A percentile compares a stretch with the other conserved stretches of the same genome.
phyloP scores from a whole-genome alignment of 92 coral and sea anemone genomes.

The Paragorgia papillata region DNA sequence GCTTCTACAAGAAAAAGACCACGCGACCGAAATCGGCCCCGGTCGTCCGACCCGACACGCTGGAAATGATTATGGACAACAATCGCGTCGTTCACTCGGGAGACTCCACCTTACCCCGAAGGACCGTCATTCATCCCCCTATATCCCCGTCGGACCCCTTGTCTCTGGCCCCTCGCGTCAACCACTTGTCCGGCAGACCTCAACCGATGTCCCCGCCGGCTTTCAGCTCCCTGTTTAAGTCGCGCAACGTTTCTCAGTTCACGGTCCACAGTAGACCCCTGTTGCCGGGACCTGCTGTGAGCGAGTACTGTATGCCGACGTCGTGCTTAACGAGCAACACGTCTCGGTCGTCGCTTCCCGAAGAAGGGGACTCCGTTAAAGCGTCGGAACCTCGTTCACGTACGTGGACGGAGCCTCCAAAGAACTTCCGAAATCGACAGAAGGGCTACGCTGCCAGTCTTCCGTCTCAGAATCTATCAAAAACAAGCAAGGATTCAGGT shows the following conservation, averaged over 20 bases:
- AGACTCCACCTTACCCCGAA: slow-evolving; percentile 40
- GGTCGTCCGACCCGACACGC: slow-evolving; percentile 23
- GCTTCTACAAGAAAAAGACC: slow-evolving; percentile 17
- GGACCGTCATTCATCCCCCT: slow-evolving; percentile 33
- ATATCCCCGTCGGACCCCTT: slow-evolving; percentile 51
- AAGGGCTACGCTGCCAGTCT: slow-evolving; percentile 21
- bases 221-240: slow-evolving; percentile 70
- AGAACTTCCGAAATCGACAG: slow-evolving; percentile 28
- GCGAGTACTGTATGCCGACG: slow-evolving; percentile 76
- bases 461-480: slow-evolving; percentile 22
- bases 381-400: neutral
- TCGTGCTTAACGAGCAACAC: slow-evolving; percentile 47
- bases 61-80: slow-evolving; percentile 39
- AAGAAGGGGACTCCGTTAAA: slow-evolving; percentile 6
- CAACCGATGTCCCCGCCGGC: slow-evolving; percentile 75
- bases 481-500: slow-evolving; percentile 34
- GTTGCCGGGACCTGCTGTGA: slow-evolving; percentile 65
- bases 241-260: slow-evolving; percentile 77
- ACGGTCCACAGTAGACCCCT: slow-evolving; percentile 80
- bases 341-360: slow-evolving; percentile 22
- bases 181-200: slow-evolving; percentile 37
- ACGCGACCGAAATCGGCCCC: slow-evolving; percentile 41
- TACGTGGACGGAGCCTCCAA: slow-evolving; percentile 34
- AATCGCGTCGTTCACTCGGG: slow-evolving; percentile 35
- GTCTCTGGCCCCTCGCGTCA: slow-evolving; percentile 25